phyloP scores from a whole-genome alignment of 64 coral and sea anemone genomes.

The Pocillopora damicornis region DNA sequence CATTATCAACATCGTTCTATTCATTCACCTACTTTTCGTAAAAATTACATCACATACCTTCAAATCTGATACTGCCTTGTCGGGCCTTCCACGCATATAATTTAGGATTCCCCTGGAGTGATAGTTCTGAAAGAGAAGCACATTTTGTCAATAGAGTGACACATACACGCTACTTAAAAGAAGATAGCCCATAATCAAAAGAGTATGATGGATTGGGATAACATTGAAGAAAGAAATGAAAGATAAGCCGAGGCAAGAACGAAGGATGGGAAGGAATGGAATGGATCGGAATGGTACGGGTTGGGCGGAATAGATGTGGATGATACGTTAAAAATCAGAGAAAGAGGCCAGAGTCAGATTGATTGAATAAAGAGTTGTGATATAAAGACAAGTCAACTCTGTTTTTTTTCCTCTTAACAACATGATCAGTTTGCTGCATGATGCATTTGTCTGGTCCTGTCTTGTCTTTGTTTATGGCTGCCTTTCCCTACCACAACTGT shows the following conservation, averaged over 20 bases:
- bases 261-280: neutral
- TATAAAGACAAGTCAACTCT: too few relatives aligned
- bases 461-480: neutral
- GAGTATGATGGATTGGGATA: neutral
- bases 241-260: neutral
- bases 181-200: neutral
- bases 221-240: neutral
- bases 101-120: constrained; percentile 76
- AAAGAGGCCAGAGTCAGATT: too few relatives aligned
- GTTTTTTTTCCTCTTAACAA: too few relatives aligned
- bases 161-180: too few relatives aligned
- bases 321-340: too few relatives aligned
- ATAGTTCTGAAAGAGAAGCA: constrained; percentile 47
- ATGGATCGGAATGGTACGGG: too few relatives aligned
- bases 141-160: neutral
- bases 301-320: too few relatives aligned
- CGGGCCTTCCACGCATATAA: constrained; percentile 71
- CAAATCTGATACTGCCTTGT: constrained; percentile 67
- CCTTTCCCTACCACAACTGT: neutral
- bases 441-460: too few relatives aligned
- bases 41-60: constrained; percentile 26
- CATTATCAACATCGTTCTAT: too few relatives aligned
- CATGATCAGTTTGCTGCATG: too few relatives aligned
- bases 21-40: neutral
- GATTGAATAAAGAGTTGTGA: too few relatives aligned